Conservation (phyloP, 2,797 vertebrate genomes). For the Fratercula arctica region DNA sequence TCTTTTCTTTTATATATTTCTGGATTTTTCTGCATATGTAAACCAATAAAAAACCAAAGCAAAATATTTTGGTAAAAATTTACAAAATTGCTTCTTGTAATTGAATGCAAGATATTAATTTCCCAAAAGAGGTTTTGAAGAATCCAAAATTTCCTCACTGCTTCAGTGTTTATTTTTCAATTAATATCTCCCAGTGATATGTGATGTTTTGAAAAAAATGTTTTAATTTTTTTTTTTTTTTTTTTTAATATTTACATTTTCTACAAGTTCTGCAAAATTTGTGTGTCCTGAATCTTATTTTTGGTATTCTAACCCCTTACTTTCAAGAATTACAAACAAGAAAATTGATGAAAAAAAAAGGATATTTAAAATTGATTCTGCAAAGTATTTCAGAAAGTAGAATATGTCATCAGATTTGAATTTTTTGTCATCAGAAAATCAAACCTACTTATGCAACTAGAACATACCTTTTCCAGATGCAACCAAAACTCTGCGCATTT, state of each 20-base stretch:
- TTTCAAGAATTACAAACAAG: background rate
- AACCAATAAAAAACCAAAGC: background rate
- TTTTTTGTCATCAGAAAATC: background rate
- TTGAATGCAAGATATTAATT: background rate
- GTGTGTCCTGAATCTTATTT: background rate
- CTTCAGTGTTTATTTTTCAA: background rate
- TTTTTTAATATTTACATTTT: background rate
- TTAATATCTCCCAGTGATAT: background rate
- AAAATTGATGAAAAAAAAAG: background rate
- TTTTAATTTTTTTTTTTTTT: no score
- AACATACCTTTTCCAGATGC: rapidly evolving
- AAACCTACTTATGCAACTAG: background rate
- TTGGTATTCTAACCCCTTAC: background rate
- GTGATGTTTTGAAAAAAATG: background rate
- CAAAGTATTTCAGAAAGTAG: background rate
- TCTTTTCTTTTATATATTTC: background rate
- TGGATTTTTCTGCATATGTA: background rate
- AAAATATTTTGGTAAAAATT: background rate
- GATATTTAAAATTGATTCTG: background rate
- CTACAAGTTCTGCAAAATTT: background rate
- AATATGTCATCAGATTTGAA: background rate
- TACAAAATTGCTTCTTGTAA: background rate
- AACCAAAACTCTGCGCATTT: background rate
- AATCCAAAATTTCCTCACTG: background rate
- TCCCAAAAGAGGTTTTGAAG: background rate